Percentiles rank a stretch among this genome's conserved stretches.
These are phyloP conservation scores for Torymus auratus DNA, from an alignment of 2,888 invertebrate species.

Conservation along the genomic window DNA sequence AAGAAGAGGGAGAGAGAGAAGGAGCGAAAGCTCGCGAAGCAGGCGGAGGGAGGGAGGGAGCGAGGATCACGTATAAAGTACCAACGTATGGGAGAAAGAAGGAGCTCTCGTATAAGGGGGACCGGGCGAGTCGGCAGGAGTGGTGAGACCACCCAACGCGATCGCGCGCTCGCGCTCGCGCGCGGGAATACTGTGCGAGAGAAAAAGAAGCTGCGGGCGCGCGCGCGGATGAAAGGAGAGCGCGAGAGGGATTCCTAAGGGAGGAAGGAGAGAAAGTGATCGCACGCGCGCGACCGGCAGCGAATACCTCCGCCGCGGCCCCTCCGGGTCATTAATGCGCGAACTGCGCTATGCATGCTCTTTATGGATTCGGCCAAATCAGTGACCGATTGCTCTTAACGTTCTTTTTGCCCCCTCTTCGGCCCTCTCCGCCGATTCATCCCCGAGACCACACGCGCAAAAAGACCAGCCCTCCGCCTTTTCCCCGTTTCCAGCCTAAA, in stretches of 20 bases:
- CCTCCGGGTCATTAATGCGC: constrained; percentile 75
- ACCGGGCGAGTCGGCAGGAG: constrained; percentile 62
- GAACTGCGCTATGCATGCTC: constrained; percentile 70
- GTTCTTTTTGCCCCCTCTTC: constrained; percentile 40
- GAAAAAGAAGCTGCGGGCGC: constrained; percentile 32
- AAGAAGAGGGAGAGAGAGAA: constrained; percentile 20
- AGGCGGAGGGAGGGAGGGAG: constrained; percentile 8
- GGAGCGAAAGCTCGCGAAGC: constrained; percentile 19
- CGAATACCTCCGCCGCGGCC: constrained; percentile 69
- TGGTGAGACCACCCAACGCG: constrained; percentile 76
- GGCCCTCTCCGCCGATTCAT: constrained; percentile 4
- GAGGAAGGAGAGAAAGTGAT: constrained; percentile 63
- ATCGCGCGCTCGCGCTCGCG: constrained; percentile 68
- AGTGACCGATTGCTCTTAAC: constrained; percentile 73
- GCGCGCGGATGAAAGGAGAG: constrained; percentile 45
- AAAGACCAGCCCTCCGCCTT: constrained; percentile 3
- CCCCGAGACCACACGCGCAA: neutral
- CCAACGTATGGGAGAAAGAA: constrained; percentile 43
- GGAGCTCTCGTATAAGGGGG: constrained; percentile 25
- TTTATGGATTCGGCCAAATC: constrained; percentile 75
- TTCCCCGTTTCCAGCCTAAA: neutral
- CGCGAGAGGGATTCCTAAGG: constrained; percentile 56
- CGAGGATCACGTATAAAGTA: constrained; percentile 54
- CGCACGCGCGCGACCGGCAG: constrained; percentile 63
- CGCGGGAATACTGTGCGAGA: constrained; percentile 55